Percentiles rank a stretch among this genome's conserved stretches.
phyloP scores from a whole-genome alignment of 2,888 invertebrate species.

The Crossocerus cetratus region DNA sequence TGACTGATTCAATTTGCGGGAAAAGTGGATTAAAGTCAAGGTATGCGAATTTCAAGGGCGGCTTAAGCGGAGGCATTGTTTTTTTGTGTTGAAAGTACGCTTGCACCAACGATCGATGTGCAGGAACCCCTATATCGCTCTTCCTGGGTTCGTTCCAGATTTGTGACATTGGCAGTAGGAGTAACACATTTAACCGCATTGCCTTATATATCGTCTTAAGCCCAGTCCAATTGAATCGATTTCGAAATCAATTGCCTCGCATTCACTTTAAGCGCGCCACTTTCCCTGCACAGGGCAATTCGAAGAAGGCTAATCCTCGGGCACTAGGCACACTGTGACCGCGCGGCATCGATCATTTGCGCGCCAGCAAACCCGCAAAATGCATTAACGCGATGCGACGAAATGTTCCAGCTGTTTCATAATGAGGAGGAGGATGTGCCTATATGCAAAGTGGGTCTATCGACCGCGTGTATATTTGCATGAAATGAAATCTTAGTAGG shows the following conservation, averaged over 20 bases:
- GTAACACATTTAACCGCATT: not conserved
- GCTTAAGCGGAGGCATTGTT: slow-evolving; percentile 57
- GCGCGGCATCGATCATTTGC: not conserved
- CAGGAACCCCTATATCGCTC: slow-evolving; percentile 44
- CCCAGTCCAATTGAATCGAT: too few species aligned
- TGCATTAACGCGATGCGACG: not conserved
- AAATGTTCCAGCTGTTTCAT: not conserved
- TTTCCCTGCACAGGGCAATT: too few species aligned
- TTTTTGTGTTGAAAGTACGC: slow-evolving; percentile 30
- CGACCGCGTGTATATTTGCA: slow-evolving; percentile 50
- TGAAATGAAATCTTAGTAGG: slow-evolving; percentile 56
- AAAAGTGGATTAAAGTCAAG: slow-evolving; percentile 65
- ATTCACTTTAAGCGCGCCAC: too few species aligned
- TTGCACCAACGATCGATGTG: slow-evolving; percentile 48
- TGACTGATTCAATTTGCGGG: slow-evolving; percentile 37
- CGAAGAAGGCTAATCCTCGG: too few species aligned
- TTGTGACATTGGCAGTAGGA: slow-evolving; percentile 19
- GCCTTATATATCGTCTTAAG: too few species aligned
- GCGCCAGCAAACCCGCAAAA: not conserved
- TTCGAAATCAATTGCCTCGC: too few species aligned
- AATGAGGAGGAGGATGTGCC: slow-evolving; percentile 6
- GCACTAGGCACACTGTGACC: too few species aligned
- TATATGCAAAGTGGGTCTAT: slow-evolving; percentile 45
- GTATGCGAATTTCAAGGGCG: slow-evolving; percentile 57
- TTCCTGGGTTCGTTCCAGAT: slow-evolving; percentile 39